These are phyloP conservation scores for Poeciliopsis paucimaculata DNA, from an alignment of 2,797 vertebrate genomes.

Conservation along the genomic window DNA sequence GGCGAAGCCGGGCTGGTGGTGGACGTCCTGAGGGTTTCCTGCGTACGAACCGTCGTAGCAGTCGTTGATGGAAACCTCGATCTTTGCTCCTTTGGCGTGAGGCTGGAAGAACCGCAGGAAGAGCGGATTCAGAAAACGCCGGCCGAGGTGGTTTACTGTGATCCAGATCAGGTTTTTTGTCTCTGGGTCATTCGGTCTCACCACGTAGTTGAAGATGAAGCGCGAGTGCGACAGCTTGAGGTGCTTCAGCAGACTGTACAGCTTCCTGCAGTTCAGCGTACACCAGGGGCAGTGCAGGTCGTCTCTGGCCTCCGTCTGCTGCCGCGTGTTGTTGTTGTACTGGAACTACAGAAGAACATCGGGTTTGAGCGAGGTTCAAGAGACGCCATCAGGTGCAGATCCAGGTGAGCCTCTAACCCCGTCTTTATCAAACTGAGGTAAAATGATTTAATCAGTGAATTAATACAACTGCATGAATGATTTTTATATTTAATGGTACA, in stretches of 20 bases:
- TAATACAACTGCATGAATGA: too few relatives aligned
- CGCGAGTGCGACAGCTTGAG: conserved; percentile 97
- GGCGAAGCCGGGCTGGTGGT: conserved; percentile 96
- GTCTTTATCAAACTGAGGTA: too few relatives aligned
- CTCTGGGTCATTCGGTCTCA: conserved; percentile 70
- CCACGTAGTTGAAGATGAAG: conserved; percentile 98
- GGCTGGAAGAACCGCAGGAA: conserved; percentile 78
- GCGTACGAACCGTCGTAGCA: conserved; percentile 97
- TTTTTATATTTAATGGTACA: too few relatives aligned
- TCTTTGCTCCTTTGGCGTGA: conserved; percentile 96
- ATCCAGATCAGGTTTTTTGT: background rate
- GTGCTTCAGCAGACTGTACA: conserved; percentile 97
- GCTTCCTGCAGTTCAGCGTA: conserved; percentile 95
- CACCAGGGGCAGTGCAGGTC: conserved; percentile 99
- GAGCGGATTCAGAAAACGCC: background rate
- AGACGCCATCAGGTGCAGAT: background rate
- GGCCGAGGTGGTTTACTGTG: background rate
- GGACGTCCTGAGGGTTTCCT: conserved; percentile 97
- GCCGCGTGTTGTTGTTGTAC: conserved; percentile 95
- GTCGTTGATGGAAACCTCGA: conserved; percentile 97
- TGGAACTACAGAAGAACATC: conserved; percentile 82
- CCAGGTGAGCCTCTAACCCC: too few relatives aligned
- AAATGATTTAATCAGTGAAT: too few relatives aligned
- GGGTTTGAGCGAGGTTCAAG: background rate
- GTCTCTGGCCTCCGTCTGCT: conserved; percentile 96